Conservation (phyloP, 2,113 vertebrate species). For the Embiotoca jacksoni region DNA sequence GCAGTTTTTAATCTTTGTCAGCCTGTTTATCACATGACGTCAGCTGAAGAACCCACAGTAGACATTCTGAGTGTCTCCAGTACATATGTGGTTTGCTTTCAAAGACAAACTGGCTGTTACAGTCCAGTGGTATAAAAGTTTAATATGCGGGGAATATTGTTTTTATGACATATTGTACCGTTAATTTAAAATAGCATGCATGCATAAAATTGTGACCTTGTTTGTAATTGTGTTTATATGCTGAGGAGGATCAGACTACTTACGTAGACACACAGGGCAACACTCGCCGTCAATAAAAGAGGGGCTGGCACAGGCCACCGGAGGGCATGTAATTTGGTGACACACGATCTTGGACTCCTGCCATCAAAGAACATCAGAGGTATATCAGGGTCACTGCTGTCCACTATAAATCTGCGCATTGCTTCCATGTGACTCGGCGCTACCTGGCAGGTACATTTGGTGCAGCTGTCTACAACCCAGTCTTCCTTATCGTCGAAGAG, state of each 20-base stretch:
- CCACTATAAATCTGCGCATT: neutral
- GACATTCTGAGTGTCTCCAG: constrained; percentile 64
- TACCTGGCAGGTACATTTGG: constrained; percentile 96
- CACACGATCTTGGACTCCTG: constrained; percentile 97
- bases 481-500: constrained; percentile 94
- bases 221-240: constrained; percentile 44
- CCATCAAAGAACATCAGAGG: constrained; percentile 25
- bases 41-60: constrained; percentile 62
- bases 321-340: constrained; percentile 93
- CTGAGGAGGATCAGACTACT: constrained; percentile 75
- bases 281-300: constrained; percentile 93
- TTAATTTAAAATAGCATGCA: constrained; percentile 46
- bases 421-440: constrained; percentile 20
- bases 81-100: constrained; percentile 63
- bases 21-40: constrained; percentile 65
- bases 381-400: constrained; percentile 9
- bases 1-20: constrained; percentile 40
- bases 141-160: constrained; percentile 50
- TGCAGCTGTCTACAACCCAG: constrained; percentile 98
- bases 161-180: constrained; percentile 39
- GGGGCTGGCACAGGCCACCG: constrained; percentile 91
- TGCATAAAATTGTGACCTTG: constrained; percentile 33
- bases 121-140: constrained; percentile 60
- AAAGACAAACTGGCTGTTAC: constrained; percentile 62
- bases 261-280: constrained; percentile 92